Base-by-base conservation (phyloP, 2,797 vertebrate species). In the Protonibea diacanthus region DNA sequence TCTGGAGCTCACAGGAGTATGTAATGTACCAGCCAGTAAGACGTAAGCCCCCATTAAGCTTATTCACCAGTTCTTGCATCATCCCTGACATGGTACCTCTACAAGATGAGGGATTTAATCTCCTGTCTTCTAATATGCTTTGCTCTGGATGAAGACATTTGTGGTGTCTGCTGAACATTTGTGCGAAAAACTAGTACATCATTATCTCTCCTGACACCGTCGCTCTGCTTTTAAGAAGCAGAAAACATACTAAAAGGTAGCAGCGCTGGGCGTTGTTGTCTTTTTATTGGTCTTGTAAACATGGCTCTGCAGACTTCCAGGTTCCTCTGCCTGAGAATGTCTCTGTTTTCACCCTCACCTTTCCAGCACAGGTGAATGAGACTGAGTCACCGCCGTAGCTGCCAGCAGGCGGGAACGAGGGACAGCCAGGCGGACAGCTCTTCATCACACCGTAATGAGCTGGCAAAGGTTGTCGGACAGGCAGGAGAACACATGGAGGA, bases 371-470 rank as follows among this genome's bases (percentile, higher is more conserved):
- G 88, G 87, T 90, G 86, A 88, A 68, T 15, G 1, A 70, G 73
- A 48, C 67, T 80, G 84, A 91, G 86, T 86, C 90, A 87, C 72
- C 70, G 78, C 75, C 67, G 27, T 44, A 23, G 67, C 81, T 84
- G 74, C 74, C 84, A 86, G 89, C 78, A 85, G 83, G 85, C 72
- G 84, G 89, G 75, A 78, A 53, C 60, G 49, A 84, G 66, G 66
- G 64, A 86, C 76, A 65, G 82, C 72, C 75, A 86, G 74, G 87
- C 59, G 17, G 72, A 86, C 81, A 25, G 85, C 89, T 84, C 89
- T 94, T 90, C 88, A 91, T 93, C 93, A 91, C 88, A 47, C 81
- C n/a, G 49, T 90, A 93, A 93, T 84, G 91, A 93, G 89, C 88
- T 92, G 93, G 89, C 86, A 85, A 85, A 85, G 81, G 85, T 84